These are phyloP conservation scores for Brachionus plicatilis DNA, from an alignment of 1,140 invertebrate genomes.

Conservation along the genomic window DNA sequence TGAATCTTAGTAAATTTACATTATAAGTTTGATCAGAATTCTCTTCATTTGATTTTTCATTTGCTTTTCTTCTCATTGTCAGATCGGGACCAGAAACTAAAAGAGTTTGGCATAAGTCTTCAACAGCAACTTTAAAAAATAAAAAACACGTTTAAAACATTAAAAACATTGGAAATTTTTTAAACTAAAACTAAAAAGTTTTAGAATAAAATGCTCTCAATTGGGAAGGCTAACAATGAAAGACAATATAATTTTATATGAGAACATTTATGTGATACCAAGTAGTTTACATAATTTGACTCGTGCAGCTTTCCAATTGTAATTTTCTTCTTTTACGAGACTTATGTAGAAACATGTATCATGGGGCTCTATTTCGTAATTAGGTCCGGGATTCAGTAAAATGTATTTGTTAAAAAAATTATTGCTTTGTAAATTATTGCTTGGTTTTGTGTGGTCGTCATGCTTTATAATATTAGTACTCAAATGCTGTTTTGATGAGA, in stretches of 20 bases:
- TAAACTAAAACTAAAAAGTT: constrained; percentile 16
- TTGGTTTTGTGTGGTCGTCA: background rate
- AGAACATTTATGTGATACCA: constrained; percentile 21
- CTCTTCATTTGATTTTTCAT: constrained; percentile 2
- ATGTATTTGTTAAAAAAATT: constrained; percentile 30
- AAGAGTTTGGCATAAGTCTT: constrained; percentile 35
- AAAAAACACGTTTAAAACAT: background rate
- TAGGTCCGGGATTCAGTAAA: constrained; percentile 32
- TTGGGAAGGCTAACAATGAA: background rate
- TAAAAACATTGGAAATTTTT: background rate
- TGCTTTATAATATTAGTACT: background rate
- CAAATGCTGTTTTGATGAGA: background rate
- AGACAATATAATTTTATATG: background rate
- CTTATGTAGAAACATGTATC: constrained; percentile 40
- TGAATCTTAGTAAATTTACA: background rate
- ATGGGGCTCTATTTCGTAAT: background rate
- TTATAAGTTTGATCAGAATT: background rate
- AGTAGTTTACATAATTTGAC: constrained; percentile 21
- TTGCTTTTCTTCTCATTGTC: constrained; percentile 7
- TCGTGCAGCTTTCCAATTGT: constrained; percentile 23
- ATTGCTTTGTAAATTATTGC: background rate
- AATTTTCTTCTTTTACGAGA: constrained; percentile 36
- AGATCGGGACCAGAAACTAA: constrained; percentile 28
- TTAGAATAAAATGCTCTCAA: constrained; percentile 26
- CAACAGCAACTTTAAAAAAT: constrained; percentile 15